Conservation (phyloP, 2,888 invertebrate species). For the Drosophila algonquin region DNA sequence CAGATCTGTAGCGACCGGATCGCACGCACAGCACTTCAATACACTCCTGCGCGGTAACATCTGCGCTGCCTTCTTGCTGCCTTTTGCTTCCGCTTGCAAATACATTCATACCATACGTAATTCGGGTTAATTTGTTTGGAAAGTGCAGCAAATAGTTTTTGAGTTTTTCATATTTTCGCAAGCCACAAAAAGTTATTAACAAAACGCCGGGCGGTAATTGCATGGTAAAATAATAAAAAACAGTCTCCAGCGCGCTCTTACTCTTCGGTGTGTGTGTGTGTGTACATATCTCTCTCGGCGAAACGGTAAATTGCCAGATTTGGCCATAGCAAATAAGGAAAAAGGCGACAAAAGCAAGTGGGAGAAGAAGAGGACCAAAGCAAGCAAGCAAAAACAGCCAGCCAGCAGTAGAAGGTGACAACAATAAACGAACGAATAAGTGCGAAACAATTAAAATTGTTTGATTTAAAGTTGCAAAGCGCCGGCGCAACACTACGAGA, state of each 20-base stretch:
- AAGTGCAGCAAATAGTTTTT: conserved; percentile 54
- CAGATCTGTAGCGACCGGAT: conserved; percentile 23
- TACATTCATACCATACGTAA: conserved; percentile 20
- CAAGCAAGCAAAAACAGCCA: conserved; percentile 43
- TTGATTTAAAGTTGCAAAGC: conserved; percentile 46
- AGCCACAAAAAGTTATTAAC: conserved; percentile 46
- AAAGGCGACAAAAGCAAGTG: conserved; percentile 27
- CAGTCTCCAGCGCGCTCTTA: conserved; percentile 24
- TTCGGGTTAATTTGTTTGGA: conserved; percentile 77
- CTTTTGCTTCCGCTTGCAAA: conserved; percentile 59
- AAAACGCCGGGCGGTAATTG: conserved; percentile 4
- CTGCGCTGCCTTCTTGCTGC: conserved; percentile 3
- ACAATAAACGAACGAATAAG: conserved; percentile 49
- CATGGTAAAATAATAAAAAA: conserved; percentile 16
- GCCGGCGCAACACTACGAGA: conserved; percentile 18
- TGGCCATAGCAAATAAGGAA: conserved; percentile 46
- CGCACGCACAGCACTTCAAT: conserved; percentile 12
- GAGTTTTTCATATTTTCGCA: conserved; percentile 48
- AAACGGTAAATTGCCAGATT: conserved; percentile 61
- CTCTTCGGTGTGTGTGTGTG: background rate
- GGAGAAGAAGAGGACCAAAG: conserved; percentile 39
- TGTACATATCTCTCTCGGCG: conserved; percentile 4
- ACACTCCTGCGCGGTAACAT: background rate
- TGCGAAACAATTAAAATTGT: conserved; percentile 70
- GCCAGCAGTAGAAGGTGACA: conserved; percentile 56